These are phyloP conservation scores for Acleris cristana DNA, from an alignment of 2,888 invertebrate genomes.

Conservation along the genomic window DNA sequence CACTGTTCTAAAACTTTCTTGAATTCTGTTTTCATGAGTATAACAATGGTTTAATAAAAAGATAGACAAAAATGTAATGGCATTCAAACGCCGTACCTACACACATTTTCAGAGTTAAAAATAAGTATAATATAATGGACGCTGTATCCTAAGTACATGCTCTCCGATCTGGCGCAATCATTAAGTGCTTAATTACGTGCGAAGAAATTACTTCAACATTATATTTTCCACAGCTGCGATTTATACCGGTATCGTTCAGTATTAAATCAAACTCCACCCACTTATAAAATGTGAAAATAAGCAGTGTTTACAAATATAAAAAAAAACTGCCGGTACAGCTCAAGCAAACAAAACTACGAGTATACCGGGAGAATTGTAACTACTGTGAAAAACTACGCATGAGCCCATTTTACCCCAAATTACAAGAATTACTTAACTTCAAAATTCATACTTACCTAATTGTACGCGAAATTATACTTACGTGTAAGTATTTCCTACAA, in stretches of 20 bases:
- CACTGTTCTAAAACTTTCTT: constrained; percentile 3
- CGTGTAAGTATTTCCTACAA: constrained; percentile 46
- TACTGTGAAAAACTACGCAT: constrained; percentile 7
- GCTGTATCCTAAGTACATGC: constrained; percentile 71
- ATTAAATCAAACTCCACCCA: neutral
- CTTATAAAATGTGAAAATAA: no score
- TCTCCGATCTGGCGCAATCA: constrained; percentile 52
- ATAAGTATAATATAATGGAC: constrained; percentile 58
- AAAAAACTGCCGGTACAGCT: no score
- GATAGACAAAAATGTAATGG: constrained; percentile 15
- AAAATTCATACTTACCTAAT: constrained; percentile 22
- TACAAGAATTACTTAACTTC: constrained; percentile 11
- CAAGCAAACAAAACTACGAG: no score
- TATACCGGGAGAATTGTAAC: no score
- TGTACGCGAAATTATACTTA: constrained; percentile 34
- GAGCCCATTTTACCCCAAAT: constrained; percentile 10
- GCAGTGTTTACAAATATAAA: no score
- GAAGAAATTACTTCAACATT: constrained; percentile 12
- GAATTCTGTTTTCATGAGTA: neutral
- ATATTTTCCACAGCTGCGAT: neutral
- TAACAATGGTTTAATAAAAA: constrained; percentile 1
- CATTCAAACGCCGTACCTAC: constrained; percentile 13
- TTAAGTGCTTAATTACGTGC: constrained; percentile 41
- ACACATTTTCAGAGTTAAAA: constrained; percentile 39
- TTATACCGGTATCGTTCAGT: neutral